phyloP scores from a whole-genome alignment of 2,113 vertebrate genomes.

The Melanerpes aurifrons region DNA sequence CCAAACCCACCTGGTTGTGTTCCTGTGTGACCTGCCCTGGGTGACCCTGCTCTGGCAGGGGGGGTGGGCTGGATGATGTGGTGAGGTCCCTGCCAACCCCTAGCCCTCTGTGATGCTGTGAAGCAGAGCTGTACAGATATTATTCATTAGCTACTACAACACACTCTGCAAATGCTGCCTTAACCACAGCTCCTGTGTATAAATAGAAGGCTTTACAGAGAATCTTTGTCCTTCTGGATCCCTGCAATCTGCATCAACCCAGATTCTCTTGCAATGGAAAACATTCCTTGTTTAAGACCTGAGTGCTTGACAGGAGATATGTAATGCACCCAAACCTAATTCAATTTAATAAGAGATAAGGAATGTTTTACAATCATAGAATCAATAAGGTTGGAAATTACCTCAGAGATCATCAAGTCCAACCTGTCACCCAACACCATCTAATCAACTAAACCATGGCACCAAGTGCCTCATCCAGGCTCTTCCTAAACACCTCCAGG shows the following conservation, averaged over 20 bases:
- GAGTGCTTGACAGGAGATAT: background rate
- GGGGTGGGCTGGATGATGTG: background rate
- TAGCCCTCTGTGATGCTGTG: too few species aligned
- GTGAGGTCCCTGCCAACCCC: too few species aligned
- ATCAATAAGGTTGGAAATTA: too few species aligned
- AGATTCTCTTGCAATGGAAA: background rate
- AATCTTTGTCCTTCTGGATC: background rate
- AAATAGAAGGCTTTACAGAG: background rate
- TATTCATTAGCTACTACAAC: background rate
- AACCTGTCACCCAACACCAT: too few species aligned
- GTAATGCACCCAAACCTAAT: background rate
- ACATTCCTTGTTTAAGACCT: background rate
- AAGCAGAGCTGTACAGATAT: background rate
- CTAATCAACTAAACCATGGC: too few species aligned
- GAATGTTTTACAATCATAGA: background rate
- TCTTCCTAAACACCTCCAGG: too few species aligned
- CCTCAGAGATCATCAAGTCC: too few species aligned
- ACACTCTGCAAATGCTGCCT: background rate
- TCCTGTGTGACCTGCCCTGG: too few species aligned
- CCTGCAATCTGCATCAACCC: background rate
- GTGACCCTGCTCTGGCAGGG: too few species aligned
- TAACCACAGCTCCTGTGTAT: background rate
- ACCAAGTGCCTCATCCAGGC: too few species aligned
- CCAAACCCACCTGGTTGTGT: too few species aligned
- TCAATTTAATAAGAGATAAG: background rate